Evolutionary conservation across 2,797 vertebrate species (phyloP), one percentile per base, ranked within the genome.

Genomic region (Xyrichtys novacula): DNA sequence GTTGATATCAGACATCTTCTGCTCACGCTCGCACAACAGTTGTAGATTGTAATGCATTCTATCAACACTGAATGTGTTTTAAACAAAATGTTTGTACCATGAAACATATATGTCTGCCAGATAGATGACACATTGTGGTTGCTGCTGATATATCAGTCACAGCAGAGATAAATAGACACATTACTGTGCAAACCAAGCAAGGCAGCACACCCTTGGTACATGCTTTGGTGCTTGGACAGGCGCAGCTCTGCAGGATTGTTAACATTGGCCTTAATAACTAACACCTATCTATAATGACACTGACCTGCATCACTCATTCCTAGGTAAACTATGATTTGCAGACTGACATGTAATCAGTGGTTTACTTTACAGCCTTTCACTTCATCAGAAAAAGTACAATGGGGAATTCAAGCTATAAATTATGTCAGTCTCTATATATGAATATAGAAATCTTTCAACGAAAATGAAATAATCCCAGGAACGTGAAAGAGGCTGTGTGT

Each of bases 1-100:
- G 57, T 49, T 70, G 75, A 78, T 63, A 71, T 73, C 58, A 70
- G 29, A 64, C 64, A 49, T 65, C 66, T 50, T 70, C 48, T 84
- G 34, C 31, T 63, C 48, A 46, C 61, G 34, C 42, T 65, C 43
- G 46, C 40, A 15, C 38, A 49, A 49, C 31, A 58, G 29, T 5
- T 36, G 22, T 48, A 54, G 8, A 66, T 68, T 67, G 32, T 38
- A 44, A 32, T 58, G 23, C 31, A 12, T 49, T 42, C 53, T 46
- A 12, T 29, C 4, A 23, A n/a, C n/a, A n/a, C n/a, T n/a, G n/a
- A n/a, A 22, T 66, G 66, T 71, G 36, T 26, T 47, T 3, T 7
- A 67, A 76, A 59, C 23, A 55, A 19, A 10, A 38, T 7, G 73
- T 76, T 70, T 74, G 4, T 29, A 25, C 0, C 1, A 2, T 64